Percentiles rank a stretch among this genome's conserved stretches.
Conservation (phyloP, 2,888 invertebrate species). For the Callimorpha dominula region DNA sequence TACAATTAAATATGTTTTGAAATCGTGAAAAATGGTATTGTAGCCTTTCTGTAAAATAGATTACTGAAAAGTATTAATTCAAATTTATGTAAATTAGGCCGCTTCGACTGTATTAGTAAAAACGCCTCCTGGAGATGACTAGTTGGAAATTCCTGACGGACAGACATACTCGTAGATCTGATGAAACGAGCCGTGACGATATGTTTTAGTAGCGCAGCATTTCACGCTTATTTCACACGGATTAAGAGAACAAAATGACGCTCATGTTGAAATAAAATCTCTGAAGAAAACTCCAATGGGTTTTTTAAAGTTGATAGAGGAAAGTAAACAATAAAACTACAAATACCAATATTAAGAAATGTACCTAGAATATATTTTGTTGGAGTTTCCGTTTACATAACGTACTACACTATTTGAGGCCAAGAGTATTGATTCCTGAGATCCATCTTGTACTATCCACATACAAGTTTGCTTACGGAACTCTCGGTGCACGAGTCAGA, state of each 20-base stretch:
- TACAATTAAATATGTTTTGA: too few species aligned
- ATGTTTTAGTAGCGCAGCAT: neutral
- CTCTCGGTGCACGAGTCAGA: too few species aligned
- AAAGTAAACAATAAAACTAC: neutral
- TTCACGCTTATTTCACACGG: neutral
- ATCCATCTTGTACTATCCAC: too few species aligned
- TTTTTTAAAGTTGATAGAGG: too few species aligned
- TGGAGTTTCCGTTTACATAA: neutral
- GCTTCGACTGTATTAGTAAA: neutral
- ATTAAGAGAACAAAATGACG: neutral
- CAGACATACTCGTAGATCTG: neutral
- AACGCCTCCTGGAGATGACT: neutral
- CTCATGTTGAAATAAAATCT: neutral
- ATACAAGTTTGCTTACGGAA: too few species aligned
- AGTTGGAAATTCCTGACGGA: neutral
- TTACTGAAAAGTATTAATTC: too few species aligned
- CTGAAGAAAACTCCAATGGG: too few species aligned
- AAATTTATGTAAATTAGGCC: too few species aligned
- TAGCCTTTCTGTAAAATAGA: too few species aligned
- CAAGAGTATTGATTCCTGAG: too few species aligned
- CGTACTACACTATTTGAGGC: neutral
- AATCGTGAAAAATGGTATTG: too few species aligned
- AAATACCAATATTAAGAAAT: neutral
- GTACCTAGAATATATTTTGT: neutral
- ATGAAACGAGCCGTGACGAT: constrained; percentile 1